Conservation (phyloP, 2,888 invertebrate genomes). For the Callosobruchus maculatus region DNA sequence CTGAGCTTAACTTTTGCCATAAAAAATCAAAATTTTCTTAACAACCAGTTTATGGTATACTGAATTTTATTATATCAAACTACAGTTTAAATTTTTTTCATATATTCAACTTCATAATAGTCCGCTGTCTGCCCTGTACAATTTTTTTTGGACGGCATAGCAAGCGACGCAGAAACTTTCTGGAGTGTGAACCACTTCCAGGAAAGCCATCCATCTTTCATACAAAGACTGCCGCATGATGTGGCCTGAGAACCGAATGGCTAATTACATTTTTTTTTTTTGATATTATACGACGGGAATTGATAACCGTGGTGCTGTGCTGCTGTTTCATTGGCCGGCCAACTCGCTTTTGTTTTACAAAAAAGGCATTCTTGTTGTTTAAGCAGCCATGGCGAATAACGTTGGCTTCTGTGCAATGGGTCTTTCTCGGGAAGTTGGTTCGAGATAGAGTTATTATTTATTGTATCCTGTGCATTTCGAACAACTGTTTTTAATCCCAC, state of each 20-base stretch:
- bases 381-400: neutral
- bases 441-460: neutral
- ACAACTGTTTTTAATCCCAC: too few relatives aligned
- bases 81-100: too few relatives aligned
- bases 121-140: too few relatives aligned
- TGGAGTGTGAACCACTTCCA: neutral
- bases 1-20: too few relatives aligned
- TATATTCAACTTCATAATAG: too few relatives aligned
- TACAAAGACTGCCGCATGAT: neutral
- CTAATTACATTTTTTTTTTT: neutral
- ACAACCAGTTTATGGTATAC: too few relatives aligned
- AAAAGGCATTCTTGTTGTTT: neutral
- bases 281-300: neutral
- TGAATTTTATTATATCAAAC: too few relatives aligned
- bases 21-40: too few relatives aligned
- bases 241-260: neutral
- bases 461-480: neutral
- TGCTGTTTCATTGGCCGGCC: neutral
- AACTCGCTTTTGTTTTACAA: neutral
- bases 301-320: neutral
- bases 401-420: neutral
- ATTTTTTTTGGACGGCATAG: too few relatives aligned
- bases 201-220: neutral
- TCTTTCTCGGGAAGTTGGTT: neutral
- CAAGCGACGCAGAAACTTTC: too few relatives aligned